phyloP scores from a whole-genome alignment of 2,888 invertebrate genomes.

The Cetonia aurata region DNA sequence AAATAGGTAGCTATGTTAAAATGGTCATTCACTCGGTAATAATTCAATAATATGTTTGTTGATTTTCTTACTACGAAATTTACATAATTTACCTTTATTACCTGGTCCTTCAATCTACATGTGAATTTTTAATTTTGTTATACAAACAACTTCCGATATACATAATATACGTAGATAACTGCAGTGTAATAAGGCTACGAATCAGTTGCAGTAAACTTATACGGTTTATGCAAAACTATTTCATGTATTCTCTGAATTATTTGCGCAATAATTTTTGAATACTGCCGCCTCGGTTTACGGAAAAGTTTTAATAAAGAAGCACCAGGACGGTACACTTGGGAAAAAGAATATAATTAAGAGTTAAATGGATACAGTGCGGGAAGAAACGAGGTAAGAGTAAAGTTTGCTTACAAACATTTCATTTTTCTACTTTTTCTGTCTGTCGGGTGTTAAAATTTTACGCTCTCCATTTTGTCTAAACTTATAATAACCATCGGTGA shows the following conservation, averaged over 20 bases:
- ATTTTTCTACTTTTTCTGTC: constrained; percentile 15
- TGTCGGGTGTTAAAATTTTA: constrained; percentile 3
- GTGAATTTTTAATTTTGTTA: constrained; percentile 14
- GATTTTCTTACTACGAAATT: background rate
- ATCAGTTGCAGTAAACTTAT: constrained; percentile 3
- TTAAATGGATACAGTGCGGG: constrained; percentile 62
- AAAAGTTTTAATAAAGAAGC: constrained; percentile 60
- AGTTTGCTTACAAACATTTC: constrained; percentile 38
- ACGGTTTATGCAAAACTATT: constrained; percentile 32
- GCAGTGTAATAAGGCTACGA: background rate
- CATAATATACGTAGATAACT: constrained; percentile 24
- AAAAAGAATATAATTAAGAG: constrained; percentile 61
- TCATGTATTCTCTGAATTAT: constrained; percentile 34
- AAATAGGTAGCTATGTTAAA: background rate
- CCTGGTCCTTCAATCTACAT: background rate
- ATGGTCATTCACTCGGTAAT: constrained; percentile 21
- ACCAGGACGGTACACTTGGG: constrained; percentile 43
- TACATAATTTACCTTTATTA: too few species aligned
- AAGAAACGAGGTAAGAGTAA: constrained; percentile 55
- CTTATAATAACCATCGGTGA: background rate
- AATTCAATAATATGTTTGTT: constrained; percentile 14
- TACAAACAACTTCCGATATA: background rate
- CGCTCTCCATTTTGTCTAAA: background rate
- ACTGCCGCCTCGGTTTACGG: constrained; percentile 44
- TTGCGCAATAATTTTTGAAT: constrained; percentile 36